phyloP scores from a whole-genome alignment of 2,113 vertebrate species.

The Anhinga rufa region DNA sequence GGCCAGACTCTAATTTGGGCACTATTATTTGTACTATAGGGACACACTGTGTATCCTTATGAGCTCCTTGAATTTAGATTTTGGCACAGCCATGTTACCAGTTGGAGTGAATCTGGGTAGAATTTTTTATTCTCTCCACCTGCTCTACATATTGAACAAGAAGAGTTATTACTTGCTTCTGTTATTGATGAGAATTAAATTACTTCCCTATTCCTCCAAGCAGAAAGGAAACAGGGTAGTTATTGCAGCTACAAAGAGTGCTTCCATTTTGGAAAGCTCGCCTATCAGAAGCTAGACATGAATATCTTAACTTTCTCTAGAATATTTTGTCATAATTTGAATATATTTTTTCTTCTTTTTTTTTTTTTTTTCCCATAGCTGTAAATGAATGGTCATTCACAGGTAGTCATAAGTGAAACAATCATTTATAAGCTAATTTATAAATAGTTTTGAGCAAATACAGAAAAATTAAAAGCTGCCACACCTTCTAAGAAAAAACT shows the following conservation, averaged over 20 bases:
- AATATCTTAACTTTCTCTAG: background rate
- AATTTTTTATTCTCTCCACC: background rate
- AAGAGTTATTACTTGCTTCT: background rate
- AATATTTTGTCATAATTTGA: background rate
- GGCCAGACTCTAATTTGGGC: background rate
- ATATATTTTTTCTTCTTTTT: no score
- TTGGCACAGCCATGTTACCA: background rate
- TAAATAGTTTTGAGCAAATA: background rate
- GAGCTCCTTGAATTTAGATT: background rate
- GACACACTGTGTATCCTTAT: background rate
- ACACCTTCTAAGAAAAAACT: background rate
- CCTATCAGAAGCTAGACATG: background rate
- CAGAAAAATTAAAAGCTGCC: background rate
- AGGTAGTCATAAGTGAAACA: background rate
- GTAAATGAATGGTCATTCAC: background rate
- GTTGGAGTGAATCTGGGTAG: background rate
- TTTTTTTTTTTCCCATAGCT: fast-evolving
- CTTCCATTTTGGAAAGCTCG: background rate
- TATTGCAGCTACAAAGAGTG: background rate
- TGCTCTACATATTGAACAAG: background rate
- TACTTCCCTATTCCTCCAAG: background rate
- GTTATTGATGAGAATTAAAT: background rate
- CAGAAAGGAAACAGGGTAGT: background rate
- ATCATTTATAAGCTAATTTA: background rate
- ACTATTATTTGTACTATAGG: background rate